A percentile compares a stretch with the other conserved stretches of the same genome.
These are phyloP conservation scores for Montipora efflorescens DNA, from an alignment of 64 coral and sea anemone genomes.

Conservation along the genomic window DNA sequence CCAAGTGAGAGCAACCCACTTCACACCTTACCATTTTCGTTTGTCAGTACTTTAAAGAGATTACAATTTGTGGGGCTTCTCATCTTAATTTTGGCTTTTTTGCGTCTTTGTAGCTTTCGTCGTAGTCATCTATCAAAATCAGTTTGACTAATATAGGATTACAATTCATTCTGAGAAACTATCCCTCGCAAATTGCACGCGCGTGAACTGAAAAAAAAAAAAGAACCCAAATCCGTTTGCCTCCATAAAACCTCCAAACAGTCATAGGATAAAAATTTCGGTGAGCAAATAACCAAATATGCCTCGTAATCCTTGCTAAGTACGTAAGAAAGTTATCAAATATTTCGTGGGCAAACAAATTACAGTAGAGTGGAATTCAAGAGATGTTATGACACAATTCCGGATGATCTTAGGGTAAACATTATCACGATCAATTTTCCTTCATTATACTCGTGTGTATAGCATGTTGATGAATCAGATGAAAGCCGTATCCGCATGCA, in stretches of 20 bases:
- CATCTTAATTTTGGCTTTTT: neutral
- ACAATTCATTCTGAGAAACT: conserved; percentile 30
- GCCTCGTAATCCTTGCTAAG: conserved; percentile 78
- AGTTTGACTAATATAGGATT: conserved; percentile 38
- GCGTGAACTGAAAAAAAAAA: conserved; percentile 10
- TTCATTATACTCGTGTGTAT: conserved; percentile 49
- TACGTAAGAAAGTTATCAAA: conserved; percentile 70
- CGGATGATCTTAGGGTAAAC: conserved; percentile 40
- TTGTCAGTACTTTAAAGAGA: conserved; percentile 25
- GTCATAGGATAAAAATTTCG: conserved; percentile 74
- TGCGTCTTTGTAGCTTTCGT: conserved; percentile 42
- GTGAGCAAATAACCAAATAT: conserved; percentile 82
- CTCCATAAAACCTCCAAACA: conserved; percentile 40
- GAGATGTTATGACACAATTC: conserved; percentile 52
- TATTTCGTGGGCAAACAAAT: conserved; percentile 64
- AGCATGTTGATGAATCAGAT: conserved; percentile 36
- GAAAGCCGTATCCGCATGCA: conserved; percentile 26
- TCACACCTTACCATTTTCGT: conserved; percentile 36
- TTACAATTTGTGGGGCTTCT: conserved; percentile 1
- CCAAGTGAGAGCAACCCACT: conserved; percentile 26
- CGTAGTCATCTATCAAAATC: conserved; percentile 35
- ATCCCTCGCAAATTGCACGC: neutral
- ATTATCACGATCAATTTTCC: conserved; percentile 40
- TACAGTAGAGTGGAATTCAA: conserved; percentile 58
- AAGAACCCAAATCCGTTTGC: neutral